Percentiles rank a stretch among this genome's conserved stretches.
Conservation (phyloP, 2,888 invertebrate species). For the Drosophila emarginata region DNA sequence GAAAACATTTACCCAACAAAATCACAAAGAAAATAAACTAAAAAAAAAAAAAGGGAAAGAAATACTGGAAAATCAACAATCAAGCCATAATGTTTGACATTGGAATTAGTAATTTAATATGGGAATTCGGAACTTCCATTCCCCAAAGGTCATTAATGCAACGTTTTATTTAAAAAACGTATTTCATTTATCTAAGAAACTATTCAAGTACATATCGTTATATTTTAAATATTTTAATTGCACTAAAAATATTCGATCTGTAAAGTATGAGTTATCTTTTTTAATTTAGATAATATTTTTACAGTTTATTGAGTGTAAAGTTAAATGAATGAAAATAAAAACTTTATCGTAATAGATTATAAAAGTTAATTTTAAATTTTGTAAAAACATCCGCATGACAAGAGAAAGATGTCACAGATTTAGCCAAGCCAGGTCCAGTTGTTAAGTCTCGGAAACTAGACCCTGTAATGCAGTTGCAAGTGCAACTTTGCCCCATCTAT, state of each 20-base stretch:
- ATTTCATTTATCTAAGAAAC: background rate
- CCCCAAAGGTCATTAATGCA: background rate
- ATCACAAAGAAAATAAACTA: background rate
- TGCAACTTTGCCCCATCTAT: background rate
- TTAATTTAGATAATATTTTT: too few species aligned
- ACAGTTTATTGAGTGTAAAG: too few species aligned
- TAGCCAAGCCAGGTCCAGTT: constrained; percentile 27
- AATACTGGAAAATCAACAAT: background rate
- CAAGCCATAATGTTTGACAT: background rate
- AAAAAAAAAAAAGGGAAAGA: background rate
- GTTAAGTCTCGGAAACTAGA: constrained; percentile 38
- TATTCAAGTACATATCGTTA: too few species aligned
- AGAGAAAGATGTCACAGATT: constrained; percentile 17
- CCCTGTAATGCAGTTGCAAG: constrained; percentile 41
- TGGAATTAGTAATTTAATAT: background rate
- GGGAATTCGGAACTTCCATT: background rate
- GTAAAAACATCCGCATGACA: constrained; percentile 54
- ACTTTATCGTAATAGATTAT: constrained; percentile 46
- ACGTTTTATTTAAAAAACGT: background rate
- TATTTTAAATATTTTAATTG: too few species aligned
- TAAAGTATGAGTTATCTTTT: too few species aligned
- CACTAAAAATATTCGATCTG: too few species aligned
- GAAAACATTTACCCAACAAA: constrained; percentile 3
- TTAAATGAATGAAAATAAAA: constrained; percentile 5
- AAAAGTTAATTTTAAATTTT: constrained; percentile 58